Evolutionary conservation across 2,797 vertebrate genomes (phyloP).

Genomic region (Erithacus rubecula): DNA sequence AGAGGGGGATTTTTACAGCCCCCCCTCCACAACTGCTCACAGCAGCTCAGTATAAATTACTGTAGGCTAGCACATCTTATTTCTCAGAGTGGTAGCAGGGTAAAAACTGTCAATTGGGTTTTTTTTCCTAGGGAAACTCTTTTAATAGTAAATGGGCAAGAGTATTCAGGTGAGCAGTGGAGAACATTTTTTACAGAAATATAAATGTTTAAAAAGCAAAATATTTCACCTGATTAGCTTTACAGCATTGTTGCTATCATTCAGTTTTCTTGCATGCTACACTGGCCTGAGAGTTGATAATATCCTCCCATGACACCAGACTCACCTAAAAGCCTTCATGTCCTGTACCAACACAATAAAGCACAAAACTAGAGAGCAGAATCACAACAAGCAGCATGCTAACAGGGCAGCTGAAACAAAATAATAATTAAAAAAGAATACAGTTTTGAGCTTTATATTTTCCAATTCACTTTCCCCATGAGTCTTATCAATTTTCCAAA

Average conservation of each 20-base stretch:
- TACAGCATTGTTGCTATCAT: background rate
- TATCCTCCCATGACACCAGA: background rate
- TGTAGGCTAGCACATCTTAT: background rate
- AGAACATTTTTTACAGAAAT: background rate
- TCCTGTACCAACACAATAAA: background rate
- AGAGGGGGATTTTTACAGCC: background rate
- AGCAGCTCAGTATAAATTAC: background rate
- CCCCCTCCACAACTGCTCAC: background rate
- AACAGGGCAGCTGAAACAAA: background rate
- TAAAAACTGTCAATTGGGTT: background rate
- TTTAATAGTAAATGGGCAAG: background rate
- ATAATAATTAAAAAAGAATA: background rate
- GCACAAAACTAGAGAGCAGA: background rate
- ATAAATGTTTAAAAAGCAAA: background rate
- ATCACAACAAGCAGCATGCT: background rate
- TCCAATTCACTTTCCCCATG: background rate
- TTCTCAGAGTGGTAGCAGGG: background rate
- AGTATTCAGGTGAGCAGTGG: background rate
- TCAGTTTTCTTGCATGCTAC: background rate
- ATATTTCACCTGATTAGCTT: background rate
- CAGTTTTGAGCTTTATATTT: background rate
- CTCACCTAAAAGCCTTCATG: background rate
- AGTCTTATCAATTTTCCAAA: constrained; percentile 1
- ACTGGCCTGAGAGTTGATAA: background rate
- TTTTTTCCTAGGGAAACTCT: background rate